Evolutionary conservation across 2,888 invertebrate species (phyloP), one percentile per base, ranked within the genome.

Genomic region (Cremastinae sp.): DNA sequence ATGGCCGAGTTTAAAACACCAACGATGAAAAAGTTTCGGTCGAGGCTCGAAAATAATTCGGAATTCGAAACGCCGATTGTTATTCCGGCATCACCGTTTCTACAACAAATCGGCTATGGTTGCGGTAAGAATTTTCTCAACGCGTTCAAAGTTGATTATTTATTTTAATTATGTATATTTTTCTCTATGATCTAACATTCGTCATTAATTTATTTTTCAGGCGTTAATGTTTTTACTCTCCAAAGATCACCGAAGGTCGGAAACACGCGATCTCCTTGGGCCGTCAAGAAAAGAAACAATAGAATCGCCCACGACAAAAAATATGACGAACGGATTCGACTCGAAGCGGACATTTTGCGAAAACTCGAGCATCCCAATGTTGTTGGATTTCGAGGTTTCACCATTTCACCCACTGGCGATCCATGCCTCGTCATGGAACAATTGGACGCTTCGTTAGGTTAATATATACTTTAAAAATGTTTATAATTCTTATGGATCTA

Each of bases 181-280:
- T 16, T 41, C 16, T 51, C 0, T n/a, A n/a, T n/a, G n/a, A n/a
- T n/a, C n/a, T n/a, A n/a, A n/a, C n/a, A n/a, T n/a, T n/a, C n/a
- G n/a, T n/a, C n/a, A n/a, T n/a, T n/a, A n/a, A n/a, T n/a, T n/a
- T n/a, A n/a, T n/a, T n/a, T n/a, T n/a, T 12, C 74, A 95, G 95
- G 96, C 66, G 94, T 96, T 10, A 93, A 92, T 79, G 96, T 96
- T 0, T 95, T 95, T 90, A 93, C 94, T 80, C 87, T 96, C 76
- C 92, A 95, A 69, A 91, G 96, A 78, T 95, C 95, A 0, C 95
- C 96, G 0, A 91, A 91, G 80, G 91, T 92, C 0, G 94, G 94
- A 5, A 91, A 93, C 81, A 89, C 91, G 0, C 91, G 93, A n/a
- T 96, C 96, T 0, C 96, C 96, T 0, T 96, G 96, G 96, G 96